Percentiles rank a stretch among this genome's conserved stretches.
phyloP scores from a whole-genome alignment of 1,140 invertebrate species.

The Aricia agestis region DNA sequence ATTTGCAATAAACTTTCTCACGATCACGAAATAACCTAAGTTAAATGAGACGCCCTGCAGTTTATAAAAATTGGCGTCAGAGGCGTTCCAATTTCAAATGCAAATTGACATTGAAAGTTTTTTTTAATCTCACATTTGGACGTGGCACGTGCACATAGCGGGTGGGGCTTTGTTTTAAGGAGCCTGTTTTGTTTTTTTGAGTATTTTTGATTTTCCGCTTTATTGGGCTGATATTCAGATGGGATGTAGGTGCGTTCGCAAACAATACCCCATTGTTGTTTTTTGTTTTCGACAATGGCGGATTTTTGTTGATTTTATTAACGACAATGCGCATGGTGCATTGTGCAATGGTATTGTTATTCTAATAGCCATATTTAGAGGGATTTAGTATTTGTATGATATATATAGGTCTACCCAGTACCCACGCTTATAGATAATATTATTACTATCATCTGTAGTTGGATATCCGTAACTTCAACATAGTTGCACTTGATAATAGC shows the following conservation, averaged over 20 bases:
- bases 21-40: background rate
- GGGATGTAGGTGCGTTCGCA: constrained; percentile 12
- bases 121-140: background rate
- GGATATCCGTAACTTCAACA: no score
- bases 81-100: background rate
- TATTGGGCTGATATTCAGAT: background rate
- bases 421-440: no score
- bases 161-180: constrained; percentile 9
- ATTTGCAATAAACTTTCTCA: background rate
- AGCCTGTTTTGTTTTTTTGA: background rate
- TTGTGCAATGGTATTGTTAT: constrained; percentile 27
- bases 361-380: constrained; percentile 16
- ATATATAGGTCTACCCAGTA: background rate
- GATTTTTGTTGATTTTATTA: constrained; percentile 40
- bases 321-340: constrained; percentile 26
- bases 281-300: constrained; percentile 28
- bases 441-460: no score
- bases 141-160: background rate
- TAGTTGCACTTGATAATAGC: no score
- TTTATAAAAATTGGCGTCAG: background rate
- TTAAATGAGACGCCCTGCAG: background rate
- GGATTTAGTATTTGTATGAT: background rate
- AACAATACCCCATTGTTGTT: constrained; percentile 41
- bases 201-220: constrained; percentile 8
- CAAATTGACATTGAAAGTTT: background rate